Base-by-base conservation (phyloP, 2,888 invertebrate genomes). In the Drosophila siamana region DNA sequence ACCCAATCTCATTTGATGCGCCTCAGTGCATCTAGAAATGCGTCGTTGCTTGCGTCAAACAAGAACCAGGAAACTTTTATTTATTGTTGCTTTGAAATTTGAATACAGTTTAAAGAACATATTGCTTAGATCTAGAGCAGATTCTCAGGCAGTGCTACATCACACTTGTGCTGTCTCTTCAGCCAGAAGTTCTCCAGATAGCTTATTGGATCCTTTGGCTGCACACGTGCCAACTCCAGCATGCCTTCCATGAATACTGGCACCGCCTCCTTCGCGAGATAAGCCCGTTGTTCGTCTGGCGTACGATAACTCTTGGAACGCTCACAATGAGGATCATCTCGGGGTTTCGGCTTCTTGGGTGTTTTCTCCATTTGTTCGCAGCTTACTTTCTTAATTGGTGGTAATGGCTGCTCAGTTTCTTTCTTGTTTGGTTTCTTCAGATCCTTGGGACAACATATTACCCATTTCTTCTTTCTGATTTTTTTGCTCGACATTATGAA, bases 161-260 rank as follows among this genome's bases (percentile, higher is more conserved):
- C 66, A 19, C 88, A 86, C 40, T 79, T 79, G 19, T 86, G 83
- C 55, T 69, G 30, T 2, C 81, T 52, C 9, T 74, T 11, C 15
- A 81, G 62, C 85, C 85, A 86, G 52, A 77, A 86, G 8, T 67
- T 69, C 11, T 81, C 69, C 16, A 86, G 48, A 50, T 69, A 81
- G 0, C 6, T 60, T 0, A 86, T 79, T 4, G 85, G 85, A 74
- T 86, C 85, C 2, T 26, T 44, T 0, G 85, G 85, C 46, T 59
- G 60, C 1, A 81, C 79, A 0, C 86, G 83, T 2, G 88, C 81
- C 52, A 86, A 13, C 0, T 55, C 79, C 46, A 86, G 30, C 81
- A 86, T 69, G 4, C 85, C 85, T 46, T 86, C 74, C 83, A 87
- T 81, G 4, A 86, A 13, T 1, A 87, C 72, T 40, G 85, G 85